Conservation (phyloP, 1,140 invertebrate species). For the Cardiocondyla obscurior region DNA sequence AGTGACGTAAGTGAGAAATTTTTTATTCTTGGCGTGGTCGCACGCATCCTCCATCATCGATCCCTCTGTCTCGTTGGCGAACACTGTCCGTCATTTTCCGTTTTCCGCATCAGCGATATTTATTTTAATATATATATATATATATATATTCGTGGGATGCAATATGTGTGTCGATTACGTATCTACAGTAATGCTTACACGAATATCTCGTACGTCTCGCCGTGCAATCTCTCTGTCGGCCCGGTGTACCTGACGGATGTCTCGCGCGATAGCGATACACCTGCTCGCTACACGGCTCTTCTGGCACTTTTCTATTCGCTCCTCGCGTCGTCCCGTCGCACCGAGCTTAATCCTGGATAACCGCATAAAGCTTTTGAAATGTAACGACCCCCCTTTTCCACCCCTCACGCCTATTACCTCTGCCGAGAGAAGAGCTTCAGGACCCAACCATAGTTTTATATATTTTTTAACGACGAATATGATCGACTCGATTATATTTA, state of each 20-base stretch:
- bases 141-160: neutral
- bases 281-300: conserved; percentile 2
- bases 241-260: neutral
- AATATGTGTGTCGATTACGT: conserved; percentile 40
- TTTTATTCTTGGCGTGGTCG: conserved; percentile 44
- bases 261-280: conserved; percentile 17
- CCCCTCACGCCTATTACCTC: neutral
- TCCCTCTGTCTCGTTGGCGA: neutral
- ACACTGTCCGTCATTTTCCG: neutral
- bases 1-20: conserved; percentile 38
- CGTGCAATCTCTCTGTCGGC: conserved; percentile 17
- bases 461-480: no score
- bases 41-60: conserved; percentile 10
- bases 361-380: neutral
- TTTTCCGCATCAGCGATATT: neutral
- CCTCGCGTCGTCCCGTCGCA: neutral
- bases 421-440: no score
- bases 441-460: no score
- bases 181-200: conserved; percentile 46
- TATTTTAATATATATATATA: no score
- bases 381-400: neutral
- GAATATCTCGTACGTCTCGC: conserved; percentile 23
- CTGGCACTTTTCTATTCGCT: conserved; percentile 8
- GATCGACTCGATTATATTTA: no score
- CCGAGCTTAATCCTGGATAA: neutral